These are phyloP conservation scores for Cryptoprocta ferox DNA, from an alignment of 2,797 vertebrate species.

Conservation along the genomic window DNA sequence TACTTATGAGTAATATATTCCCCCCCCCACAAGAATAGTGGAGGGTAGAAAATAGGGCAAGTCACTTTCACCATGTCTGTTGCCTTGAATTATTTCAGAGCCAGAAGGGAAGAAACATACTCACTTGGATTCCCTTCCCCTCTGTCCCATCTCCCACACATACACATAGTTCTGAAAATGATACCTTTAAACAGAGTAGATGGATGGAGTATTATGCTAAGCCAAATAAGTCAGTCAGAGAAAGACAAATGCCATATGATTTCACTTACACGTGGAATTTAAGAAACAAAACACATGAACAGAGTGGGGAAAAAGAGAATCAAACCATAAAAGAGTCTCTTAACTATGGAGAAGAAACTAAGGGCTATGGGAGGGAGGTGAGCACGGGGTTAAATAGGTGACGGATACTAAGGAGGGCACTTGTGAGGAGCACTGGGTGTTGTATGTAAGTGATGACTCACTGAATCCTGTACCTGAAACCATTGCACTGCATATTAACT, in stretches of 20 bases:
- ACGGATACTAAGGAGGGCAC: not conserved
- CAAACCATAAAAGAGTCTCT: not conserved
- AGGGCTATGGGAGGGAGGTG: not conserved
- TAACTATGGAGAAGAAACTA: not conserved
- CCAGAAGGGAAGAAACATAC: not conserved
- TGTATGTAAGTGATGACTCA: not conserved
- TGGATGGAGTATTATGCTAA: not conserved
- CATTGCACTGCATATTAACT: not conserved
- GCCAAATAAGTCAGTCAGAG: not conserved
- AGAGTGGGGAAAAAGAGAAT: not conserved
- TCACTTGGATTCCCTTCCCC: rapidly evolving
- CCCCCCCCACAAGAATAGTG: not conserved
- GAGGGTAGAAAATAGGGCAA: not conserved
- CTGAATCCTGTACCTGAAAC: not conserved
- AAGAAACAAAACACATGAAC: not conserved
- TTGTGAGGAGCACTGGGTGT: not conserved
- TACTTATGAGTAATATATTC: not conserved
- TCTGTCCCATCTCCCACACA: not conserved
- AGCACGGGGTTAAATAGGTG: not conserved
- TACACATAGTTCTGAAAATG: not conserved
- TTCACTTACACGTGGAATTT: not conserved
- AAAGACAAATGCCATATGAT: not conserved
- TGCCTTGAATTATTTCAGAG: not conserved
- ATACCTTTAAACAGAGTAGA: not conserved
- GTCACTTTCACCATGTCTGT: not conserved